These are phyloP conservation scores for Eupithecia abbreviata DNA, from an alignment of 2,888 invertebrate genomes.

Conservation along the genomic window DNA sequence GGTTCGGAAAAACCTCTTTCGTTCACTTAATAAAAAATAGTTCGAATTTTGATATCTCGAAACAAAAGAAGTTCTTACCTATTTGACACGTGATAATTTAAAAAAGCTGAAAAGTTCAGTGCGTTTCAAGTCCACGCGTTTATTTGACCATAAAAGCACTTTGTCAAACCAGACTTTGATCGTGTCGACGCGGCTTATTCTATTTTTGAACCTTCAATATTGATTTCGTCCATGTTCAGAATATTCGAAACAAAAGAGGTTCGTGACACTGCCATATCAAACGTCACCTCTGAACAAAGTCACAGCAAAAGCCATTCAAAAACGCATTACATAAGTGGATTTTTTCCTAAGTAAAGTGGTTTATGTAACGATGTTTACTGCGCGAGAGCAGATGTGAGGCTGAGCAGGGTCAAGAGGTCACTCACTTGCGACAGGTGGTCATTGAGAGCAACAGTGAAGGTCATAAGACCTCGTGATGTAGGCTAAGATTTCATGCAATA, in stretches of 20 bases:
- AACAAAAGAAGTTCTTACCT: background rate
- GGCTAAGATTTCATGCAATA: background rate
- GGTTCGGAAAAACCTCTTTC: background rate
- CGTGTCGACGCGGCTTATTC: background rate
- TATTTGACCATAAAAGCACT: background rate
- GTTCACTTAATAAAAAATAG: background rate
- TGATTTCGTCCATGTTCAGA: background rate
- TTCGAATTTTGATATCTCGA: background rate
- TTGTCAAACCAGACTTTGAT: background rate
- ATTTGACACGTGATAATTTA: background rate
- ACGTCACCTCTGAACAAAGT: constrained; percentile 4
- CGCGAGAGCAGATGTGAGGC: constrained; percentile 12
- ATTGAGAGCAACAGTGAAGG: constrained; percentile 12
- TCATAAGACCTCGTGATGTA: background rate
- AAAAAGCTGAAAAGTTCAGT: background rate
- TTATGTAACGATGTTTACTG: constrained; percentile 31
- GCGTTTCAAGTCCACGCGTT: background rate
- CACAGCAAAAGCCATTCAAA: constrained; percentile 5
- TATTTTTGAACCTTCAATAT: background rate
- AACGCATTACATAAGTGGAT: constrained; percentile 16
- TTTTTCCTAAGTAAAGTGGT: constrained; percentile 20
- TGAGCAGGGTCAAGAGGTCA: constrained; percentile 11
- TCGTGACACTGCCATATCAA: background rate
- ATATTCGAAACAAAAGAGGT: background rate
- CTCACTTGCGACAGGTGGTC: constrained; percentile 11